Base-by-base conservation (phyloP, 2,888 invertebrate species). In the Pseudococcus jackbeardsleyi region DNA sequence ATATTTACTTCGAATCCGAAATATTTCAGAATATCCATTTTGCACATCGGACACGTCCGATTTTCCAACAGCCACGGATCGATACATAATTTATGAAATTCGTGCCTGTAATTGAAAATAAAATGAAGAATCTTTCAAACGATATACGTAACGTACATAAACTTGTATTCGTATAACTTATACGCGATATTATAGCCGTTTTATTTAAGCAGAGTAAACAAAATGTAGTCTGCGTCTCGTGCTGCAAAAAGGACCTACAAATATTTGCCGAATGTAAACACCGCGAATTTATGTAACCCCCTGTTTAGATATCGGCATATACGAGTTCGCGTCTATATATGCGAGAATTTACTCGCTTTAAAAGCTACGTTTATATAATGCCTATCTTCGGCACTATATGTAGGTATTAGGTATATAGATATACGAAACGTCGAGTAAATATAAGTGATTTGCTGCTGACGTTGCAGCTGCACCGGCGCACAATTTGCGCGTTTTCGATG, bases 11-110 rank as follows among this genome's bases (percentile, higher is more conserved):
- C 95, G 92, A 95, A 96, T 90, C 96, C 96, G 91, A 96, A 96
- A 91, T 96, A 95, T 91, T 97, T 96, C 89, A 98, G 94, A 90
- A 98, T 98, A 92, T 98, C 98, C 94, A 97, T 95, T 92, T 98
- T 98, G 93, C 98, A 98, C 97, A 98, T 98, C 12, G 98, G 98
- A 92, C 98, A 98, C 50, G 98, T 98, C 90, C 98, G 94, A 92
- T 98, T 97, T 91, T 98, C 98, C 91, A 98, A 92, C 89, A 98
- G 93, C 98, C 98, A 98, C 22, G 98, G 98, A 93, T 98, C 98
- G 91, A 98, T 97, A 93, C 98, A 98, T 91, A 94, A 95, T 93
- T 97, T 98, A 93, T 98, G 98, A 92, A 98, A 98, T 91, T 97
- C 96, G 92, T 98, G 98, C 91, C 98, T 98, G 93, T 1, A 94